These are phyloP conservation scores for Pampusana beccarii DNA, from an alignment of 2,113 vertebrate genomes.

Conservation along the genomic window DNA sequence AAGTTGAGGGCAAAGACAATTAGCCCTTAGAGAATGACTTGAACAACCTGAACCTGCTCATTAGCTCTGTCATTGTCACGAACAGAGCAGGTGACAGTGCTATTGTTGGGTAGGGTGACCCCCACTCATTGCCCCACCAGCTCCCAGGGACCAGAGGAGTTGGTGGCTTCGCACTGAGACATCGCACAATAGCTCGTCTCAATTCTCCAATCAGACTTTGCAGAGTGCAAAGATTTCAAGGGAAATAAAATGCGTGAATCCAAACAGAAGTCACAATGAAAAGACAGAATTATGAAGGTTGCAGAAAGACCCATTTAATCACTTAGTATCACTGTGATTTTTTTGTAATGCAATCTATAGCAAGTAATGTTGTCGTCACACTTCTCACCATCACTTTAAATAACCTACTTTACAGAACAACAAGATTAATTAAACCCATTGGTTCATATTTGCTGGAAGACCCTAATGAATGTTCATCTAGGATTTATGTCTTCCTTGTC, in stretches of 20 bases:
- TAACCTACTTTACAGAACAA: not conserved
- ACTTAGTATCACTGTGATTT: not conserved
- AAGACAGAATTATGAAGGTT: not conserved
- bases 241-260: not conserved
- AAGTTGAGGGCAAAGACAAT: not conserved
- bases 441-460: slow-evolving; percentile 14
- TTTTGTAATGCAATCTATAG: not conserved
- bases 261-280: not conserved
- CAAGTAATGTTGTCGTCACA: not conserved
- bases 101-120: not conserved
- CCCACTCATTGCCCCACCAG: fast-evolving
- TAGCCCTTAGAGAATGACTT: not conserved
- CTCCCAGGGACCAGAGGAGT: not conserved
- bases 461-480: not conserved
- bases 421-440: slow-evolving; percentile 36
- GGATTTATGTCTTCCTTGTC: not conserved
- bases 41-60: not conserved
- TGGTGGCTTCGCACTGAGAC: not conserved
- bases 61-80: not conserved
- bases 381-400: slow-evolving; percentile 3
- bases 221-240: not conserved
- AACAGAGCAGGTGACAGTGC: not conserved
- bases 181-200: not conserved
- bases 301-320: not conserved
- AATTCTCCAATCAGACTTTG: not conserved